Conservation (phyloP, 2,888 invertebrate species). For the Meloe dianella region DNA sequence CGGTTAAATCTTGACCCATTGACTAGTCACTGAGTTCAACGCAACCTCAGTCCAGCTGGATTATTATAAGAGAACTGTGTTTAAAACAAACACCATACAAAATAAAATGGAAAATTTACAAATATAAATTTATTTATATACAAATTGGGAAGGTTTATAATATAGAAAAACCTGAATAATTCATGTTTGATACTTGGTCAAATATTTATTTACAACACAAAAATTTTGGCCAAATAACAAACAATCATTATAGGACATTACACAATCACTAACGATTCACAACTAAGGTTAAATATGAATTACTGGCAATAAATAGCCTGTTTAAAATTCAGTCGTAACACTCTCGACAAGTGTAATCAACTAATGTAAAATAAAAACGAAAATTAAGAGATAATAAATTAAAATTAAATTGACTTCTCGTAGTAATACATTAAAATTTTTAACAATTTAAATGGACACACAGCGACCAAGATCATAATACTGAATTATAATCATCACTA, state of each 20-base stretch:
- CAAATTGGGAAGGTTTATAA: constrained; percentile 56
- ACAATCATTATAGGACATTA: constrained; percentile 48
- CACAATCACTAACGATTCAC: constrained; percentile 52
- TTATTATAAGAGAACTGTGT: no score
- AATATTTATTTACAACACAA: constrained; percentile 50
- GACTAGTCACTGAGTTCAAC: no score
- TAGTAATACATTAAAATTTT: background rate
- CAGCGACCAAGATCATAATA: constrained; percentile 15
- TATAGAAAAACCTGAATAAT: constrained; percentile 54
- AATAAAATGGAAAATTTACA: constrained; percentile 51
- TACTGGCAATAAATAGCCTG: constrained; percentile 50
- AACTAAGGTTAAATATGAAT: constrained; percentile 49
- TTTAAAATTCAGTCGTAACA: constrained; percentile 43
- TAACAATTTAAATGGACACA: background rate
- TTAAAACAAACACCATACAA: no score
- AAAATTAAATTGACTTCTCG: background rate
- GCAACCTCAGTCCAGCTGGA: no score
- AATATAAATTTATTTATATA: constrained; percentile 61
- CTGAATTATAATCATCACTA: constrained; percentile 29
- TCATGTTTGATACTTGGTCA: constrained; percentile 50
- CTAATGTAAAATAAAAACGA: constrained; percentile 11
- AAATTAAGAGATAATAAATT: background rate
- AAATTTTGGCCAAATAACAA: constrained; percentile 50
- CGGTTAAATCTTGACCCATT: no score
- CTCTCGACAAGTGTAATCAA: constrained; percentile 22